Base-by-base conservation (phyloP, 2,888 invertebrate genomes). In the Eledone cirrhosa region DNA sequence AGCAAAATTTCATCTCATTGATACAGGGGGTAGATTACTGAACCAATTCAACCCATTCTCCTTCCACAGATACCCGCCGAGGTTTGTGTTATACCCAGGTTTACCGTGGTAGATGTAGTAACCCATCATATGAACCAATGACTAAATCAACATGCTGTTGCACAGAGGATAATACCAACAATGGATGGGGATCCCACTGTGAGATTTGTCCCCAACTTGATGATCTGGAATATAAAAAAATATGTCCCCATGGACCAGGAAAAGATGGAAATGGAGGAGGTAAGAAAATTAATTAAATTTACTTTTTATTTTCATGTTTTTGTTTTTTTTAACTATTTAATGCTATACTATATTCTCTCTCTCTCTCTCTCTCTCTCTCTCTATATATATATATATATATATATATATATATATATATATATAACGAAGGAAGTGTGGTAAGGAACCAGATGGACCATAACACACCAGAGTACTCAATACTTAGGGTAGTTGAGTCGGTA, bases 61-160 rank as follows among this genome's bases (percentile, higher is more conserved):
- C 5, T 41, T 11, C 41, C 90, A 24, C 91, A 94, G 96, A 96
- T 87, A 95, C 94, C n/a, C 93, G 94, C 79, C 92, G 94, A 89
- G 96, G 95, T 87, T 92, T 95, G 77, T 96, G 96, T 90, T 96
- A 95, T 90, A 94, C 94, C 83, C 94, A 94, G 41, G 89, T 95
- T 93, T 89, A 93, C 93, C 87, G 94, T 82, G 95, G 94, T 0
- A 93, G 94, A 80, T 96, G 96, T 87, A 93, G 94, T 78, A 94
- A 94, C 82, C 95, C 95, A 0, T 94, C 95, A 0, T 92, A 93
- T 4, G 93, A 93, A 16, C 94, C 95, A 0, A 94, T 95, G n/a
- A 95, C 96, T 0, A 94, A 95, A 88, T 96, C 96, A 0, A 94
- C 94, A 86, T 96, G 96, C 85, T 96, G 96, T 88, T 96, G 96